Evolutionary conservation across 2,113 vertebrate species (phyloP).

Genomic region (Catagonus wagneri): DNA sequence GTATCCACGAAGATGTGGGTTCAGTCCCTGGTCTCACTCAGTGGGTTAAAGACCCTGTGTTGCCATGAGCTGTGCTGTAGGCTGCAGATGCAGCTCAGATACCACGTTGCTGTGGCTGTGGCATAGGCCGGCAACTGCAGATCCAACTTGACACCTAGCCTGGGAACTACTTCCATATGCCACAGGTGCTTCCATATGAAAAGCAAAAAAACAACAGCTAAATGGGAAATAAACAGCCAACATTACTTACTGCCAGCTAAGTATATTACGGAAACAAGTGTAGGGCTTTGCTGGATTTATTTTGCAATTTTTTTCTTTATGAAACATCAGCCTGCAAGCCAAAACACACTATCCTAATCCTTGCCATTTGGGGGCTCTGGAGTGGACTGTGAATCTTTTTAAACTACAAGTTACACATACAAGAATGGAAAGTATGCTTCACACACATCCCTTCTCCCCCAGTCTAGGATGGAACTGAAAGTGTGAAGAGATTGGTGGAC

Average conservation of each 20-base stretch:
- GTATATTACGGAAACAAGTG: not conserved
- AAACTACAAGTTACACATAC: not conserved
- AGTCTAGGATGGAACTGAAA: not conserved
- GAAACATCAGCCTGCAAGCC: not conserved
- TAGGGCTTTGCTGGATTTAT: not conserved
- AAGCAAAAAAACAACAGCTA: not conserved
- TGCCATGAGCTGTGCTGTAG: too few species aligned
- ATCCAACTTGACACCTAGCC: too few species aligned
- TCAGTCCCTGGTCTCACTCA: too few species aligned
- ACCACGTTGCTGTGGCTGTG: too few species aligned
- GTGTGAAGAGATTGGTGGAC: not conserved
- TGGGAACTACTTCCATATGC: too few species aligned
- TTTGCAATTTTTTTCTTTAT: not conserved
- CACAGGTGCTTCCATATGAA: too few species aligned
- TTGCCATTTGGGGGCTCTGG: not conserved
- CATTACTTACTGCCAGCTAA: not conserved
- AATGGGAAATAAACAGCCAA: not conserved
- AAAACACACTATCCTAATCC: not conserved
- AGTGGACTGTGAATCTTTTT: not conserved
- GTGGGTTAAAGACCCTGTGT: too few species aligned
- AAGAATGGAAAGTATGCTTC: not conserved
- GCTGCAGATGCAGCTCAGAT: too few species aligned
- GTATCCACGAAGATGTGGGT: too few species aligned
- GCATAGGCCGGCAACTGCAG: too few species aligned
- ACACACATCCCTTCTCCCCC: fast-evolving